A percentile compares a stretch with the other conserved stretches of the same genome.
phyloP scores from a whole-genome alignment of 1,140 invertebrate species.

The Meloidogyne floridensis region DNA sequence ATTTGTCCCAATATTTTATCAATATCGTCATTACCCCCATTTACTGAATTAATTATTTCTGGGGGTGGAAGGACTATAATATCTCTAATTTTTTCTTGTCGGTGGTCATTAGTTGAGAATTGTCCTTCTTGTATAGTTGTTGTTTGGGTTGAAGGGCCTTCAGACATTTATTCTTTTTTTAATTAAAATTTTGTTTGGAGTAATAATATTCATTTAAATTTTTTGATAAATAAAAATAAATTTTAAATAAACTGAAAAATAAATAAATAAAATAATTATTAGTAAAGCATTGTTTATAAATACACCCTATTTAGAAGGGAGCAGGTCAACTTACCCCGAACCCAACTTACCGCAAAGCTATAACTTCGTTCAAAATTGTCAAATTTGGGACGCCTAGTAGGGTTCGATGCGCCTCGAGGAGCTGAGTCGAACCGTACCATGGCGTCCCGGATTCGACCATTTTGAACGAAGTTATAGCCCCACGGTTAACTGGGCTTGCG shows the following conservation, averaged over 20 bases:
- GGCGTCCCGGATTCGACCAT: no score
- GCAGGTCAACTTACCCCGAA: no score
- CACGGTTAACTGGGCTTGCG: no score
- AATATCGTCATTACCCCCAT: conserved; percentile 6
- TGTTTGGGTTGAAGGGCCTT: not conserved
- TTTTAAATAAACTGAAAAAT: not conserved
- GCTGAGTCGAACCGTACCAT: no score
- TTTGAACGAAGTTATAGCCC: no score
- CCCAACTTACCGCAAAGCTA: no score
- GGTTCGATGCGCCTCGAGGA: no score
- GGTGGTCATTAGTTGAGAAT: not conserved
- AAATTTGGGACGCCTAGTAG: no score
- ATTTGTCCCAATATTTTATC: conserved; percentile 25
- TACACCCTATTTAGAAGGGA: no score
- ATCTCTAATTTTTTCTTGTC: conserved; percentile 19
- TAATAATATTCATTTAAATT: not conserved
- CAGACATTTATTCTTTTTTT: not conserved
- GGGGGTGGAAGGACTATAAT: conserved; percentile 30
- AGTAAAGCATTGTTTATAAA: no score
- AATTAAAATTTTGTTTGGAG: not conserved
- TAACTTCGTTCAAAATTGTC: no score
- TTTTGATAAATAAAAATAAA: no score
- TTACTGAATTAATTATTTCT: conserved; percentile 27
- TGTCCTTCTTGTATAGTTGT: not conserved
- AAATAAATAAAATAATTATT: not conserved